phyloP scores from a whole-genome alignment of 2,113 vertebrate genomes.

The Serinus canaria region DNA sequence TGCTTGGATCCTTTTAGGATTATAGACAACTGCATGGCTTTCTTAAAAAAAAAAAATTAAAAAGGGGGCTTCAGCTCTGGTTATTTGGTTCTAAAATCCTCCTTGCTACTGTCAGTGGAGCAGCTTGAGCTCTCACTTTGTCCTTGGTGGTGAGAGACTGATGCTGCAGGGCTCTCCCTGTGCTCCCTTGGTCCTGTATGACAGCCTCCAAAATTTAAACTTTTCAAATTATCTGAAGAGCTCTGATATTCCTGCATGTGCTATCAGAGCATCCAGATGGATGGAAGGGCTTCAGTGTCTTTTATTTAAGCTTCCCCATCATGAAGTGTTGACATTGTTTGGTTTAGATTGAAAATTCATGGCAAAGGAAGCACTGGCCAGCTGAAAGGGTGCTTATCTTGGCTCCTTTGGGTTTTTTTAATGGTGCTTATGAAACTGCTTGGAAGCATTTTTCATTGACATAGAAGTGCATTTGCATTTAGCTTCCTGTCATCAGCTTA shows the following conservation, averaged over 20 bases:
- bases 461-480: not conserved
- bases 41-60: not conserved
- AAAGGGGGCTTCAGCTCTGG: not conserved
- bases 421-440: not conserved
- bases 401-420: not conserved
- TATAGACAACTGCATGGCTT: not conserved
- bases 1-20: not conserved
- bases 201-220: not conserved
- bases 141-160: not conserved
- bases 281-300: not conserved
- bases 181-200: not conserved
- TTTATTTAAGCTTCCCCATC: not conserved
- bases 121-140: not conserved
- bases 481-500: not conserved
- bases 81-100: not conserved
- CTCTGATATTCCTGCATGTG: not conserved
- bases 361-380: not conserved
- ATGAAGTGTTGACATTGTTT: not conserved
- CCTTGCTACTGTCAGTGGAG: not conserved
- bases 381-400: not conserved
- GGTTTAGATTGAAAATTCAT: not conserved
- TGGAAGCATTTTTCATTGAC: not conserved
- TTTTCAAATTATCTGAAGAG: not conserved
- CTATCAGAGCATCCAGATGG: not conserved
- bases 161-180: not conserved